These are phyloP conservation scores for Enteromius treurensis DNA, from an alignment of 2,797 vertebrate genomes.

Conservation along the genomic window DNA sequence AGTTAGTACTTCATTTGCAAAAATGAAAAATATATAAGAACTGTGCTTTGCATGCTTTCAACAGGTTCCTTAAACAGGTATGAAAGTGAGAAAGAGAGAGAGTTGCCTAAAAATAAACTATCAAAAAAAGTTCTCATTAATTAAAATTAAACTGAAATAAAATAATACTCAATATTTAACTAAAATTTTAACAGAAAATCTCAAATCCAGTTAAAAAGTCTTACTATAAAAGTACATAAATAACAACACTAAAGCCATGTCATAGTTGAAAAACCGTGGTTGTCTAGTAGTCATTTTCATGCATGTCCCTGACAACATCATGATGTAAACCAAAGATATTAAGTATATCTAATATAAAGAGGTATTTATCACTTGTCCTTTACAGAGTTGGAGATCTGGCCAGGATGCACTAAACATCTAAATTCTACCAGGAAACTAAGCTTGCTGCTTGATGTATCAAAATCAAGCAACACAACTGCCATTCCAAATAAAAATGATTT, in stretches of 20 bases:
- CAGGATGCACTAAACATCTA: neutral
- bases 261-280: neutral
- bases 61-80: neutral
- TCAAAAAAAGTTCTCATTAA: too few species aligned
- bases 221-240: neutral
- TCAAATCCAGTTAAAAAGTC: neutral
- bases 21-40: neutral
- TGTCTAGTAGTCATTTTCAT: neutral
- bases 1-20: conserved; percentile 4
- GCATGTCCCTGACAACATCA: neutral
- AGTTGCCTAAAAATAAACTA: too few species aligned
- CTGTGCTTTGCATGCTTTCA: neutral
- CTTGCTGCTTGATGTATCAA: neutral
- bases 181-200: neutral
- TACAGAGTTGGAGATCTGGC: neutral
- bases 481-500: neutral
- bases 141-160: too few species aligned
- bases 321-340: neutral
- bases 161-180: neutral
- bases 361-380: neutral
- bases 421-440: neutral
- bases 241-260: neutral
- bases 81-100: too few species aligned
- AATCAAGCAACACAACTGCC: neutral
- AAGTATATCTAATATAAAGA: neutral